These are phyloP conservation scores for Ivindomyrus marchei DNA, from an alignment of 2,113 vertebrate species.

Conservation along the genomic window DNA sequence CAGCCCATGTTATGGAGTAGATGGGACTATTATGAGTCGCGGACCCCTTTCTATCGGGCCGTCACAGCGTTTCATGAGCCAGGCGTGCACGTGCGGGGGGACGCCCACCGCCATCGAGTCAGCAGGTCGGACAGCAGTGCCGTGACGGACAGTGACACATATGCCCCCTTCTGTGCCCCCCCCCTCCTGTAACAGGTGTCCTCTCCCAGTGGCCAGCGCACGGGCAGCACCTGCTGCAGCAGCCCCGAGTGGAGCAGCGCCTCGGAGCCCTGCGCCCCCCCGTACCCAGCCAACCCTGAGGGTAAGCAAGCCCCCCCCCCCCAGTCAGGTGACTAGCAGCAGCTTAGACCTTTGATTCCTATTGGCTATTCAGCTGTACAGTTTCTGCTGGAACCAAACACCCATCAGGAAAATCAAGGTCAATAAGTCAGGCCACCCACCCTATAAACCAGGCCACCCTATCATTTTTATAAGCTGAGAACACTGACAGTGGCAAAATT, in stretches of 20 bases:
- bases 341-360: not conserved
- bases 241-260: slow-evolving; percentile 88
- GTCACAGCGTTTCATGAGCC: not conserved
- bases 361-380: not conserved
- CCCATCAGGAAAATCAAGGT: not conserved
- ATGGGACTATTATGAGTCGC: too few relatives aligned
- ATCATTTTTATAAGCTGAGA: not conserved
- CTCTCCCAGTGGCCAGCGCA: slow-evolving; percentile 15
- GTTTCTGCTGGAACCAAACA: not conserved
- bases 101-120: not conserved
- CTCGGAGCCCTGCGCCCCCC: slow-evolving; percentile 69
- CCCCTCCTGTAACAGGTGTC: slow-evolving; percentile 64
- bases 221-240: slow-evolving; percentile 65
- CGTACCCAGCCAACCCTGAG: slow-evolving; percentile 65
- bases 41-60: not conserved
- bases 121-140: not conserved
- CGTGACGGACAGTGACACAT: slow-evolving; percentile 58
- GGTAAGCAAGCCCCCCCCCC: slow-evolving; percentile 58
- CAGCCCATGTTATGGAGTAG: not conserved
- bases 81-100: not conserved
- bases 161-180: slow-evolving; percentile 32
- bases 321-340: not conserved
- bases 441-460: not conserved
- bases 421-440: not conserved
- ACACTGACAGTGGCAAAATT: not conserved